Percentiles rank a stretch among this genome's conserved stretches.
Conservation (phyloP, 2,797 vertebrate genomes). For the Eulemur rubriventer region DNA sequence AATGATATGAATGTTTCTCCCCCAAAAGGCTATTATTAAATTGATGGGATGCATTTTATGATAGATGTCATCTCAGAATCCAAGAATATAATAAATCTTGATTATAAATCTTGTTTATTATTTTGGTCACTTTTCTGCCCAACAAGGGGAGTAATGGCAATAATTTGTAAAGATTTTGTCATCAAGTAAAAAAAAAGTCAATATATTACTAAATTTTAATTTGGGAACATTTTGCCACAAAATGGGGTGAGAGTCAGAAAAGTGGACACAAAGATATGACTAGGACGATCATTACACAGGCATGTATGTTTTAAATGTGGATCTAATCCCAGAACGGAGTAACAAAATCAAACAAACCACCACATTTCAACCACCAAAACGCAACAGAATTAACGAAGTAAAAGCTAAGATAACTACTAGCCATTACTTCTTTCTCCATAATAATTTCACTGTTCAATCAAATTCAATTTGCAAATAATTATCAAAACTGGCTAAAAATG, state of each 20-base stretch:
- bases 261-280: not conserved
- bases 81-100: not conserved
- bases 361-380: not conserved
- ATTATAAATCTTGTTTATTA: not conserved
- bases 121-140: not conserved
- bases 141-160: not conserved
- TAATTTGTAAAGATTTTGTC: not conserved
- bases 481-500: conserved; percentile 32
- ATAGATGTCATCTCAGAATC: not conserved
- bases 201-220: conserved; percentile 23
- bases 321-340: not conserved
- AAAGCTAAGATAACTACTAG: conserved; percentile 4
- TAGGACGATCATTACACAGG: not conserved
- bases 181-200: not conserved
- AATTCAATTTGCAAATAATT: conserved; percentile 35
- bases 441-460: conserved; percentile 24
- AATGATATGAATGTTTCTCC: not conserved
- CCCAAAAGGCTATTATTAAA: not conserved
- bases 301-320: not conserved
- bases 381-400: conserved; percentile 1
- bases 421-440: not conserved
- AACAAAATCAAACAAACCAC: conserved; percentile 16
- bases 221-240: conserved; percentile 19
- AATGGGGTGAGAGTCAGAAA: not conserved
- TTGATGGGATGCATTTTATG: not conserved